phyloP scores from a whole-genome alignment of 2,888 invertebrate genomes.

The Clepsis dumicolana region DNA sequence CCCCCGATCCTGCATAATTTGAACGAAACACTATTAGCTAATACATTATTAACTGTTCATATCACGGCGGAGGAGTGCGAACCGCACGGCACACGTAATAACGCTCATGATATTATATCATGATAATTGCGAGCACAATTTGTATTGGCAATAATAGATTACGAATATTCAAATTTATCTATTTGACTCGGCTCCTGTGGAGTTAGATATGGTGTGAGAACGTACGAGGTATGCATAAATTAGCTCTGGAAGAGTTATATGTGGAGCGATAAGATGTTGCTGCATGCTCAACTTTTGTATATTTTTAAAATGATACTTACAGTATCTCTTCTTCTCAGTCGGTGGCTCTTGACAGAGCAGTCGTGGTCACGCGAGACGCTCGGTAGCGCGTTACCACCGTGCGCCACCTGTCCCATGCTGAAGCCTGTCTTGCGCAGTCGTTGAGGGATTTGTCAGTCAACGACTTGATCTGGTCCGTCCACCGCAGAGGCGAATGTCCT shows the following conservation, averaged over 20 bases:
- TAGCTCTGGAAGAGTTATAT: not conserved
- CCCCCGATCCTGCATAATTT: constrained; percentile 24
- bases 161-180: constrained; percentile 26
- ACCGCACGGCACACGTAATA: constrained; percentile 3
- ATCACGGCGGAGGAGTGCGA: constrained; percentile 14
- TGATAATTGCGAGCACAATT: constrained; percentile 14
- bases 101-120: constrained; percentile 15
- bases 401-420: no score
- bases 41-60: constrained; percentile 16
- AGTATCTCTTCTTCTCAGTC: no score
- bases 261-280: not conserved
- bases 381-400: no score
- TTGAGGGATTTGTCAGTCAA: no score
- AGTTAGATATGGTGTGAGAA: constrained; percentile 6
- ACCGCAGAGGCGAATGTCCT: no score
- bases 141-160: constrained; percentile 31
- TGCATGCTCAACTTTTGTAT: not conserved
- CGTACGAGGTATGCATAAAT: not conserved
- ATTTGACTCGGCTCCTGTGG: constrained; percentile 22
- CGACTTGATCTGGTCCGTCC: no score
- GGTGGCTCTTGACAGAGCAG: no score
- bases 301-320: no score
- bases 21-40: constrained; percentile 6
- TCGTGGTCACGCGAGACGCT: no score
- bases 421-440: no score